Conservation (phyloP, 2,888 invertebrate species). For the Agrotis segetum region DNA sequence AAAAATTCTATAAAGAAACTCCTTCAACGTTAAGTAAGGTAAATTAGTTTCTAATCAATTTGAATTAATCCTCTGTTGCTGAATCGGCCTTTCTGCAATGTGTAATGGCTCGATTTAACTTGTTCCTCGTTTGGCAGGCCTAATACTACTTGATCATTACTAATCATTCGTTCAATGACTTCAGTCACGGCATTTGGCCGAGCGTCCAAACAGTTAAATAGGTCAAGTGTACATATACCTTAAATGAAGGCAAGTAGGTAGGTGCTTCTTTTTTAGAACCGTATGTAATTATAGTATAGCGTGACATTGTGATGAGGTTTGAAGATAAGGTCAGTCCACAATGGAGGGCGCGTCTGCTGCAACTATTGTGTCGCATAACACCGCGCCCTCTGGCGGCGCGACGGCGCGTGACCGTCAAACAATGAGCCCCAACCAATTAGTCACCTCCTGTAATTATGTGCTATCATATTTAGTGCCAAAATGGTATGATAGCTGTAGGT, state of each 20-base stretch:
- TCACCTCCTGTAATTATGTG: constrained; percentile 63
- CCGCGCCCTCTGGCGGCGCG: constrained; percentile 80
- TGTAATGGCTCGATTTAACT: constrained; percentile 35
- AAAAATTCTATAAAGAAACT: background rate
- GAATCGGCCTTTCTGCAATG: constrained; percentile 7
- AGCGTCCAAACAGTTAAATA: constrained; percentile 38
- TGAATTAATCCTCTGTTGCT: background rate
- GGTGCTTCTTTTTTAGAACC: constrained; percentile 40
- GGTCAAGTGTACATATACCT: constrained; percentile 39
- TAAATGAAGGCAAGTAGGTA: constrained; percentile 25
- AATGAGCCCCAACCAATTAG: constrained; percentile 73
- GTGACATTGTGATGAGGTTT: constrained; percentile 64
- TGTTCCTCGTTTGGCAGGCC: constrained; percentile 36
- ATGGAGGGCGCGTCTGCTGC: constrained; percentile 75
- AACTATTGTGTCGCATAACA: constrained; percentile 71
- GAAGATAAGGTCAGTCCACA: constrained; percentile 78
- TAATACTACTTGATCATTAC: constrained; percentile 43
- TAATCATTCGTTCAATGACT: constrained; percentile 54
- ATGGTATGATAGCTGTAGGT: constrained; percentile 20
- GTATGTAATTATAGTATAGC: constrained; percentile 65
- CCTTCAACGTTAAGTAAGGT: background rate
- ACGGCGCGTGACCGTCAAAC: constrained; percentile 74
- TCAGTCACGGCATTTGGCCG: constrained; percentile 53
- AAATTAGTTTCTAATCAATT: constrained; percentile 20
- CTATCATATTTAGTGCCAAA: constrained; percentile 46